Evolutionary conservation across 2,888 invertebrate genomes (phyloP).

Genomic region (Bombyx huttoni): DNA sequence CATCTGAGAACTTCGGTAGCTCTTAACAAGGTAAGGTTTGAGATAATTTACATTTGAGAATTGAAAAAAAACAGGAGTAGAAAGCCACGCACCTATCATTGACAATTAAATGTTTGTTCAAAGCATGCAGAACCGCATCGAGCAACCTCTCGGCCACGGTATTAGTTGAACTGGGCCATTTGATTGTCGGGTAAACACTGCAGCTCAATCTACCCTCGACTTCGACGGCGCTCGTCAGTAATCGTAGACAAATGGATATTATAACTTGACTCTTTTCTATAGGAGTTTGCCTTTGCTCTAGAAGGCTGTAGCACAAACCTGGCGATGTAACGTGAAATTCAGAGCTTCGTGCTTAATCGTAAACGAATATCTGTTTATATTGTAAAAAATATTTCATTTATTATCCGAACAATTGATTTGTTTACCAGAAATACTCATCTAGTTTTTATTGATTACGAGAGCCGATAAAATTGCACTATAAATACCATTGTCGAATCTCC

Average conservation of each 20-base stretch:
- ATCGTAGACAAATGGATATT: constrained; percentile 27
- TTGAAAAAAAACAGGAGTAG: not conserved
- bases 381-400: too few species aligned
- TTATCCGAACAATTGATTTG: too few species aligned
- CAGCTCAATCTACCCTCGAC: constrained; percentile 18
- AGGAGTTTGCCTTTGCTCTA: constrained; percentile 37
- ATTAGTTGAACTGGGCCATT: constrained; percentile 35
- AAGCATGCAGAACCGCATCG: constrained; percentile 24
- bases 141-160: constrained; percentile 30
- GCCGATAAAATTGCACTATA: too few species aligned
- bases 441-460: too few species aligned
- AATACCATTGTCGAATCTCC: too few species aligned
- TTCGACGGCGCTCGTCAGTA: constrained; percentile 31
- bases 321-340: constrained; percentile 3
- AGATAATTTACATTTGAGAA: too few species aligned
- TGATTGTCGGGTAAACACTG: constrained; percentile 36
- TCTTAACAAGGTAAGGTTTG: too few species aligned
- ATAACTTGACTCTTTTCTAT: constrained; percentile 42
- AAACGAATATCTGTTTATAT: too few species aligned
- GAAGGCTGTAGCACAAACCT: constrained; percentile 42
- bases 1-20: too few species aligned
- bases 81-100: constrained; percentile 33
- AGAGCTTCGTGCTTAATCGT: too few species aligned
- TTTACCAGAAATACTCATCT: too few species aligned
- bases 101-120: constrained; percentile 33